A percentile compares a stretch with the other conserved stretches of the same genome.
Evolutionary conservation across 1,140 invertebrate genomes (phyloP).

Genomic region (Drosophila aff.): DNA sequence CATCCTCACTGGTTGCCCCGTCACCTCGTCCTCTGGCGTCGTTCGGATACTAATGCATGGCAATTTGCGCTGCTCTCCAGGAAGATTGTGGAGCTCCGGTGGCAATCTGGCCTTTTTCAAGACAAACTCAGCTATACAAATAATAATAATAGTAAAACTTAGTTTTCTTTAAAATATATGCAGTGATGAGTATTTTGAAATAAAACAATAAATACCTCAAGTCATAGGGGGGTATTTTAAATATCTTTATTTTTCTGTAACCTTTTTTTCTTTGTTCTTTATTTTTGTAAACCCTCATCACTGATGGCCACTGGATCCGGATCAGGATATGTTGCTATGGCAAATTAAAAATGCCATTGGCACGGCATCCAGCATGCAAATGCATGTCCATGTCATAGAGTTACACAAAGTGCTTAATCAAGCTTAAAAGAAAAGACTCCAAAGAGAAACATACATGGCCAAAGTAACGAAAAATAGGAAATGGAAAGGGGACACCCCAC

Average conservation of each 20-base stretch:
- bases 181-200: not conserved
- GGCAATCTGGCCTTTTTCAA: constrained; percentile 4
- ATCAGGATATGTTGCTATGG: constrained; percentile 42
- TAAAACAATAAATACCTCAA: not conserved
- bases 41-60: constrained; percentile 21
- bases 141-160: not conserved
- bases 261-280: no score
- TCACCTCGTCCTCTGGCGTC: constrained; percentile 3
- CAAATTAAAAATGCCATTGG: constrained; percentile 81
- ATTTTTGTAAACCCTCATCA: constrained; percentile 11
- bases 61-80: constrained; percentile 24
- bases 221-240: no score
- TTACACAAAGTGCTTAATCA: constrained; percentile 83
- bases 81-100: not conserved
- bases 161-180: not conserved
- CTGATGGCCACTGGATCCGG: constrained; percentile 14
- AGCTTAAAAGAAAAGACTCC: constrained; percentile 79
- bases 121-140: not conserved
- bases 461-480: constrained; percentile 29
- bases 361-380: constrained; percentile 46
- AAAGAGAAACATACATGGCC: constrained; percentile 53
- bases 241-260: not conserved
- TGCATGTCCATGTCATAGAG: constrained; percentile 76
- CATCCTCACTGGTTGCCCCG: not conserved
- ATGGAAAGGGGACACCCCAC: constrained; percentile 15